phyloP scores from a whole-genome alignment of 2,888 invertebrate species.

The Lepidochrysops patricia region DNA sequence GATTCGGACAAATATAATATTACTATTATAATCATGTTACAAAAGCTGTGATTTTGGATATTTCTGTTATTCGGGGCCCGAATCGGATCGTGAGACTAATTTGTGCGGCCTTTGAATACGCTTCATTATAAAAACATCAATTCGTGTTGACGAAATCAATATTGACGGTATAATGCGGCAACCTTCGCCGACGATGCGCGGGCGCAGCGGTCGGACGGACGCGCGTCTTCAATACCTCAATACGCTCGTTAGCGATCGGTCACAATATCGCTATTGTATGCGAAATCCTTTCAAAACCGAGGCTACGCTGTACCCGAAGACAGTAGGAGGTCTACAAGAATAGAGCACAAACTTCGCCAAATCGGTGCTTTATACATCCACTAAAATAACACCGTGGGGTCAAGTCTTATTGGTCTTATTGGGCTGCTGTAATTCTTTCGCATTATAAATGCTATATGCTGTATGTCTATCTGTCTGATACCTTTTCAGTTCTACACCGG shows the following conservation, averaged over 20 bases:
- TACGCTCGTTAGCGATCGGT: not conserved
- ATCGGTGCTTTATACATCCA: no score
- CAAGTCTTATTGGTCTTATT: no score
- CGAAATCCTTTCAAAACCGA: not conserved
- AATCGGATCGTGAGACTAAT: not conserved
- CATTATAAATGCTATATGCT: no score
- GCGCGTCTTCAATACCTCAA: not conserved
- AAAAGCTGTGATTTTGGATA: not conserved
- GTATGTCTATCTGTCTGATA: no score
- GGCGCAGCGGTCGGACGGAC: not conserved
- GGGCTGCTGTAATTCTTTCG: no score
- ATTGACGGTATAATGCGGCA: not conserved
- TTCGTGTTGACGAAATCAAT: not conserved
- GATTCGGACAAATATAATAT: not conserved
- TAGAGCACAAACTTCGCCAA: not conserved
- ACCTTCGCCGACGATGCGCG: not conserved
- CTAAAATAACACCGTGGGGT: no score
- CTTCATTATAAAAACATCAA: not conserved
- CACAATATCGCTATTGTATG: not conserved
- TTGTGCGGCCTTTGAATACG: slow-evolving; percentile 1
- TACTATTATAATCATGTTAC: not conserved
- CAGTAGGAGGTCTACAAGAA: not conserved
- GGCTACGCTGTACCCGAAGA: not conserved
- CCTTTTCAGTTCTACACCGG: no score
- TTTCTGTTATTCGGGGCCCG: not conserved